phyloP scores from a whole-genome alignment of 2,797 vertebrate genomes.

The Poecilia wingei region DNA sequence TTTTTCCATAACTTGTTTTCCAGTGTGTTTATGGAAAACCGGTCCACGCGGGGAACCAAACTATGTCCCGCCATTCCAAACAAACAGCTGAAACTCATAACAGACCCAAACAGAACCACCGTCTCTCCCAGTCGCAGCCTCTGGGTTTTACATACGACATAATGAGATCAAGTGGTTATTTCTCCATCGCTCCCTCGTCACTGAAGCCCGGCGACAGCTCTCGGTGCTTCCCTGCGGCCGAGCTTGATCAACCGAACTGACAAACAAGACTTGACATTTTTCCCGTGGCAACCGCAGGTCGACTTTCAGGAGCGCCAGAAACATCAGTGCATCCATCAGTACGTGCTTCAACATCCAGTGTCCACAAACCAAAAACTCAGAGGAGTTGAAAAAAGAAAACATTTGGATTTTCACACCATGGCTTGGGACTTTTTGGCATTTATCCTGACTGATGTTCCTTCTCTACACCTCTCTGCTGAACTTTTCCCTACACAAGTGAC shows the following conservation, averaged over 20 bases:
- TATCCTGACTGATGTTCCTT: background rate
- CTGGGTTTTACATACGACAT: conserved; percentile 46
- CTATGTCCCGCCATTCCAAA: conserved; percentile 14
- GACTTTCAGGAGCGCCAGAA: conserved; percentile 24
- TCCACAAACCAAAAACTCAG: conserved; percentile 9
- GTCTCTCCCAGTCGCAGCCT: background rate
- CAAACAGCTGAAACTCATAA: conserved; percentile 36
- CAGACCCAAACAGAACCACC: background rate
- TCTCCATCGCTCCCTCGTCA: conserved; percentile 3
- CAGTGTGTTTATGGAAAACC: conserved; percentile 1
- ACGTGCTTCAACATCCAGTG: background rate
- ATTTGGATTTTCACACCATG: conserved; percentile 2
- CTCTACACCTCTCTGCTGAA: background rate
- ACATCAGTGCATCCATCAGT: background rate
- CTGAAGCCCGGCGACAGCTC: background rate
- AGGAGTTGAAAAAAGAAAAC: conserved; percentile 3
- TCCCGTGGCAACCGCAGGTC: background rate
- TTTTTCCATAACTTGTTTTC: background rate
- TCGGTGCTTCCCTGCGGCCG: conserved; percentile 15
- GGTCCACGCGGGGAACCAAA: background rate
- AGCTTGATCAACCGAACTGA: conserved; percentile 2
- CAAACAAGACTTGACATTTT: conserved; percentile 33
- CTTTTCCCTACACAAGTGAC: background rate
- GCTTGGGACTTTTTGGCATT: conserved; percentile 9
- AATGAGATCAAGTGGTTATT: conserved; percentile 43